These are phyloP conservation scores for Callinectes sapidus DNA, from an alignment of 2,888 invertebrate species.

Conservation along the genomic window DNA sequence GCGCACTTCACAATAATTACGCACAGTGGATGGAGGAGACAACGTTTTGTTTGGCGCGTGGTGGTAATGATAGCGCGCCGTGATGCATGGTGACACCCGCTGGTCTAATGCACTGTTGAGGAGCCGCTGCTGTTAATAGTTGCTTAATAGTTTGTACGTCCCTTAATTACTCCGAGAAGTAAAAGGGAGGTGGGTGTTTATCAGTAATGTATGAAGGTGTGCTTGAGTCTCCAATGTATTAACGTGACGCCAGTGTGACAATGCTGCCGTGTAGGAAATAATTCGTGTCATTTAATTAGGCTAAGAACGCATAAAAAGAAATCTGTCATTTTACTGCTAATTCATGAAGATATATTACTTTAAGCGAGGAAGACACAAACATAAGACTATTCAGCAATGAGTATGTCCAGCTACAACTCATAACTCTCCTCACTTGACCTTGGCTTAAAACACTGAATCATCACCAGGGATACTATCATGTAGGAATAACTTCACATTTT, in stretches of 20 bases:
- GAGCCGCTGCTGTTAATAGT: not conserved
- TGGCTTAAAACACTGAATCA: not conserved
- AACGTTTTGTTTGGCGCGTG: not conserved
- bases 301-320: too few species aligned
- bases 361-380: too few species aligned
- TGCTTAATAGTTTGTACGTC: not conserved
- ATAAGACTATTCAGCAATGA: not conserved
- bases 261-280: too few species aligned
- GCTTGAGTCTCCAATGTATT: too few species aligned
- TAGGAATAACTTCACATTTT: not conserved
- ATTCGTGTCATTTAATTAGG: too few species aligned
- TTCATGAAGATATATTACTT: too few species aligned
- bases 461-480: not conserved
- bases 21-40: not conserved
- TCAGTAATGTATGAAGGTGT: too few species aligned
- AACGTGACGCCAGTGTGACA: too few species aligned
- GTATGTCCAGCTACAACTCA: not conserved
- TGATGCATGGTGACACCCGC: not conserved
- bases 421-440: not conserved
- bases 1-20: not conserved
- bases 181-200: not conserved
- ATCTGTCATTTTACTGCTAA: too few species aligned
- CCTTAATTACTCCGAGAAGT: not conserved
- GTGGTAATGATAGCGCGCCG: not conserved
- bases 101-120: not conserved